Evolutionary conservation across 2,888 invertebrate species (phyloP), one percentile per base, ranked within the genome.

Genomic region (Coremacera marginata): DNA sequence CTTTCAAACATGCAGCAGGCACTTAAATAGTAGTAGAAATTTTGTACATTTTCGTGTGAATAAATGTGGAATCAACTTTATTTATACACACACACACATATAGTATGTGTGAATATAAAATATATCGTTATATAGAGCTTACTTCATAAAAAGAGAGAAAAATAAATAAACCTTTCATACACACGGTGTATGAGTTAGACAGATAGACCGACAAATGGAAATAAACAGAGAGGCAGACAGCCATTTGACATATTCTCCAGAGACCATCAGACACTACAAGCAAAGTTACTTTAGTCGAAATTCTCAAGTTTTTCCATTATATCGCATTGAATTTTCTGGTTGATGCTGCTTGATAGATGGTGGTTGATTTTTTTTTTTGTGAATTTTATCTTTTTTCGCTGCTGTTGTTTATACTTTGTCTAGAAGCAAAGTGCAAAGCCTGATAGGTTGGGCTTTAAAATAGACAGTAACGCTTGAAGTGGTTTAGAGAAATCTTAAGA

Each of bases 211-310:
- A 62, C 62, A 62, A 14, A 16, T 68, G 9, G 3, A 34, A 19
- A 16, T 14, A 1, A 37, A 65, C 37, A 34, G 16, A n/a, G 19
- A n/a, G 65, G 37, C 31, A n/a, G 27, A 25, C 25, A 44, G 65
- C 19, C 49, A 51, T 49, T 51, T 52, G 52, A 55, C 57, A 37
- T 71, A 71, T 71, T 34, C 71, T 34, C 57, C 14, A 34, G 71
- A 57, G 71, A 71, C 37, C 71, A 71, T 71, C 71, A 37, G 52
- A 11, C 34, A 49, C 2, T 57, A 71, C 71, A 71, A 71, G 71
- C 71, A 71, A 71, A 71, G 71, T 71, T 57, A 71, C 71, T 71
- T 71, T 71, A 57, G 16, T 11, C 19, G 57, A 55, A 71, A 71
- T 57, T 37, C 71, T 37, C 55, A 49, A 68, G 19, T 16, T 68